Evolutionary conservation across 2,888 invertebrate genomes (phyloP), one percentile per base, ranked within the genome.

Genomic region (Volucella bombylans): DNA sequence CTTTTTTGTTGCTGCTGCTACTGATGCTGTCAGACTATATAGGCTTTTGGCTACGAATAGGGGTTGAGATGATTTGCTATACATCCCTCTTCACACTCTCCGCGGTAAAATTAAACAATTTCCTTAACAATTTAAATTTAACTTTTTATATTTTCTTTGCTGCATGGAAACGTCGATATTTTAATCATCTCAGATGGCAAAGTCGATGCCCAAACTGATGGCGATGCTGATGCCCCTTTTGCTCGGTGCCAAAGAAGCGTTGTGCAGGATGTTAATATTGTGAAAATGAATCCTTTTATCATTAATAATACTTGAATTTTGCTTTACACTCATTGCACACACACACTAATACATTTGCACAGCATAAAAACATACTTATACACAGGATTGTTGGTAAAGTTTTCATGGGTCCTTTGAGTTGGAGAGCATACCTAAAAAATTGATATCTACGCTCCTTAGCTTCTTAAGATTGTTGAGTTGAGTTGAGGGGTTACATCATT

Each of bases 21-120:
- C 55, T 14, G 23, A 18, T 55, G 57, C 4, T 31, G 14, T 14
- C 41, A n/a, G 41, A 55, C 12, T 41, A 23, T 23, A 49, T 52
- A 39, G 54, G 61, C 79, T 79, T 54, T 59, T 49, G 73, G 61
- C 67, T 31, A 6, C 31, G 31, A 31, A 31, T 6, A 31, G 6
- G 31, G 43, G 45, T 65, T 39, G 52, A 49, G 54, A 65, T 80
- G 67, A 73, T 79, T 69, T 64, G 47, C 38, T 31, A 6, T 31
- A 64, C 49, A 55, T 15, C 50, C 69, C 50, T 39, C 52, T 43
- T n/a, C 47, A n/a, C 59, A 31, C 49, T 15, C 43, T 31, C 14
- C 18, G 83, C 65, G 83, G 67, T 77, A 72, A 85, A 81, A 85
- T 85, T 85, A 85, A 85, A 81, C 80, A 81, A 85, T 85, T 67